A percentile compares a stretch with the other conserved stretches of the same genome.
Conservation (phyloP, 2,888 invertebrate species). For the Gnatocerus cornutus region DNA sequence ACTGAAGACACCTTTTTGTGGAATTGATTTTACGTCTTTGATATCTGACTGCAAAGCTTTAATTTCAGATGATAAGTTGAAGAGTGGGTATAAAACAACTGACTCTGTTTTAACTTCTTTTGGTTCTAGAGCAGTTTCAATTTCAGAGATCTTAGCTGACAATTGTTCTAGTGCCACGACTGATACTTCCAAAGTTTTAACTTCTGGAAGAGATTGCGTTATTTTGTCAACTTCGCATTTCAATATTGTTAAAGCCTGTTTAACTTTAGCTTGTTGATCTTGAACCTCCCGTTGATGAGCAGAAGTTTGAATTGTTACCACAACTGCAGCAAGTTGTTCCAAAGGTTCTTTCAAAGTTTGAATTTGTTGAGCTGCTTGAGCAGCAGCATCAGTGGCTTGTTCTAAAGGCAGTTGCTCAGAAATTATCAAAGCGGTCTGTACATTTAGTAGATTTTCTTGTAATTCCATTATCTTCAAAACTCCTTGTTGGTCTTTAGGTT, state of each 20-base stretch:
- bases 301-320: constrained; percentile 46
- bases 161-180: constrained; percentile 42
- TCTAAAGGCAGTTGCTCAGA: constrained; percentile 6
- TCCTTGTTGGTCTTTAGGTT: constrained; percentile 53
- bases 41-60: constrained; percentile 21
- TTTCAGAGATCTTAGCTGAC: constrained; percentile 43
- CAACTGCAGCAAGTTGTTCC: constrained; percentile 41
- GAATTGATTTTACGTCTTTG: neutral
- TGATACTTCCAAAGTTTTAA: constrained; percentile 40
- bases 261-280: constrained; percentile 50
- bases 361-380: constrained; percentile 12
- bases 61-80: constrained; percentile 25
- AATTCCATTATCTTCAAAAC: constrained; percentile 52
- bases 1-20: constrained; percentile 32
- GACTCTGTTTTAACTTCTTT: constrained; percentile 7
- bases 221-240: constrained; percentile 46
- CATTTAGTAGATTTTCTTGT: constrained; percentile 28
- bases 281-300: constrained; percentile 48
- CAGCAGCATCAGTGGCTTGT: neutral
- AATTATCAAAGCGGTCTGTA: constrained; percentile 23
- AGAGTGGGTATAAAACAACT: constrained; percentile 3
- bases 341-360: constrained; percentile 41
- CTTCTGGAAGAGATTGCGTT: constrained; percentile 35
- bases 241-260: constrained; percentile 43
- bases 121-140: constrained; percentile 11